These are phyloP conservation scores for Saccostrea echinata DNA, from an alignment of 1,140 invertebrate genomes.

Conservation along the genomic window DNA sequence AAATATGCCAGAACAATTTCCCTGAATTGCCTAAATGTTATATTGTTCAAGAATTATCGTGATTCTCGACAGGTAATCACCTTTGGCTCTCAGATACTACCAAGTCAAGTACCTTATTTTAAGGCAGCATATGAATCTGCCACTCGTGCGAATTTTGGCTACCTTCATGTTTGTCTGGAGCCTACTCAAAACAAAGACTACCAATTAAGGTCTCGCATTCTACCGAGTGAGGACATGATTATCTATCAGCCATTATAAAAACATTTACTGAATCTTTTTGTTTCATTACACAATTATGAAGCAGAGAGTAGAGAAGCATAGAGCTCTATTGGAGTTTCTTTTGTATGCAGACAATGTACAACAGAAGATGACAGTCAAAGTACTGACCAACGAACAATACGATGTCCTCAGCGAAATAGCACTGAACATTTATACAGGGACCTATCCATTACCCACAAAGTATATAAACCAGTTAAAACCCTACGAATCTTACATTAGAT, in stretches of 20 bases:
- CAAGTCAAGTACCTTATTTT: constrained; percentile 36
- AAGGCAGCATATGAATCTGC: constrained; percentile 50
- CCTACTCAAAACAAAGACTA: constrained; percentile 43
- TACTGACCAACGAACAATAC: constrained; percentile 37
- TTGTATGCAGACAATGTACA: background rate
- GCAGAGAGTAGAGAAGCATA: constrained; percentile 16
- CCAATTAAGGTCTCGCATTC: constrained; percentile 50
- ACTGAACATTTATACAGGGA: constrained; percentile 42
- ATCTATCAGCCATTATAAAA: constrained; percentile 48
- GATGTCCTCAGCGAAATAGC: constrained; percentile 32
- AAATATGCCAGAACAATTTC: constrained; percentile 54
- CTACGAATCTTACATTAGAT: constrained; percentile 39
- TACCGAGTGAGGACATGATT: constrained; percentile 49
- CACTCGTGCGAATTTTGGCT: constrained; percentile 26
- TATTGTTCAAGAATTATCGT: constrained; percentile 55
- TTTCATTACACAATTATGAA: constrained; percentile 41
- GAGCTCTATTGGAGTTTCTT: constrained; percentile 18
- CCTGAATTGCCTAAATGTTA: constrained; percentile 51
- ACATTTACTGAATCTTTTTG: background rate
- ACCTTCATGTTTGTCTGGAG: constrained; percentile 46
- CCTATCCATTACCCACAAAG: background rate
- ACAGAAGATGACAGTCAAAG: constrained; percentile 20
- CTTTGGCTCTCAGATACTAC: constrained; percentile 55
- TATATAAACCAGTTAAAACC: constrained; percentile 44
- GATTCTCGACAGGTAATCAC: constrained; percentile 53